Evolutionary conservation across 2,113 vertebrate species (phyloP), one percentile per base, ranked within the genome.

Genomic region (Corvus cornix): DNA sequence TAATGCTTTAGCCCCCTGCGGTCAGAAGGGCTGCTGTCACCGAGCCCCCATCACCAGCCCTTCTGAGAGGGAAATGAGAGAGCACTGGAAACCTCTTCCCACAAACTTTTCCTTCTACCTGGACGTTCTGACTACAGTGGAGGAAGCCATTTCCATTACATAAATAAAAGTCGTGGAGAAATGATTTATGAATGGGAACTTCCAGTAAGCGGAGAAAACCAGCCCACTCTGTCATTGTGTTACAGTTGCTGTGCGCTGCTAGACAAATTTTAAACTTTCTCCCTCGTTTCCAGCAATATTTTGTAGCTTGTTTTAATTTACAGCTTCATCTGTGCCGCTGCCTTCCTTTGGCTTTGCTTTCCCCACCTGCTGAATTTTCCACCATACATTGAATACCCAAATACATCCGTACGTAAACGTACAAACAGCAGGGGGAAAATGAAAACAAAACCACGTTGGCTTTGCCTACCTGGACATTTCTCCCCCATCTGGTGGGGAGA

Each of bases 321-420:
- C 24, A 35, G 5, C n/a, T 63, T 59, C 1, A 11, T 39, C 28
- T 87, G 7, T 78, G 33, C 49, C 35, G 13, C 21, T 58, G 35
- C 31, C 39, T 78, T 20, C 28, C 43, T 76, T 46, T 69, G 74
- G 11, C 46, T 90, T 63, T 70, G 66, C 22, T 64, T 66, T 31
- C 24, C 44, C 33, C 22, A 3, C 22, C 18, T 8, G 24, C 10
- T 23, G 39, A n/a, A n/a, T 46, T 62, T 78, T 55, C 56, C 41
- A 21, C 8, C 28, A 4, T 46, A 20, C 9, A n/a, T 13, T 23
- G 19, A 46, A 53, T n/a, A 13, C 8, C 5, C 27, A 63, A 62
- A 51, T 37, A 22, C 7, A 24, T 39, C 23, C 0, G 0, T 58
- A 11, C 0, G 2, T 72, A 35, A 24, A 2, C 43, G 82, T 75